These are phyloP conservation scores for Dipodomys merriami DNA, from an alignment of 2,113 vertebrate species.

Conservation along the genomic window DNA sequence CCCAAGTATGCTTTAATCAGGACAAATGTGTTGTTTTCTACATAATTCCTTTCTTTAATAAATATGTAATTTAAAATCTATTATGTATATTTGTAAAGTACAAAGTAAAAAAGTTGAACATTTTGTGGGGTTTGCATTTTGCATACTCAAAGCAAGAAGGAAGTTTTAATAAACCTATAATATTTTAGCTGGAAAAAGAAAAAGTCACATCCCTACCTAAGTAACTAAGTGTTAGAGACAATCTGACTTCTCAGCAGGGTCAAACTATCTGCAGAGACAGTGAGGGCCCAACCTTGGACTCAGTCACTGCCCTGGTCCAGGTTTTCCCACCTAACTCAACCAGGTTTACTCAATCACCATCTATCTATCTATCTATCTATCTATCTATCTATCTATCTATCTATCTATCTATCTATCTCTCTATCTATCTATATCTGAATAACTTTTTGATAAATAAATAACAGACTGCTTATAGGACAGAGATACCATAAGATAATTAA, in stretches of 20 bases:
- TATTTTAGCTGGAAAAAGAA: slow-evolving; percentile 86
- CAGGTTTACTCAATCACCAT: no score
- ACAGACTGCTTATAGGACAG: background rate
- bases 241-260: background rate
- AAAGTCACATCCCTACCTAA: background rate
- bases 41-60: no score
- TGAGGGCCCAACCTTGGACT: background rate
- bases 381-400: no score
- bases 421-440: background rate
- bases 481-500: background rate
- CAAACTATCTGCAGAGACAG: background rate
- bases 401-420: no score
- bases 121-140: slow-evolving; percentile 92
- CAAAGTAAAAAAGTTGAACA: slow-evolving; percentile 86
- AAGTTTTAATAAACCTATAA: slow-evolving; percentile 92
- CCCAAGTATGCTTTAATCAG: no score
- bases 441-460: background rate
- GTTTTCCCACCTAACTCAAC: background rate
- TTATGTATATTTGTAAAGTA: slow-evolving; percentile 95
- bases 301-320: background rate
- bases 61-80: slow-evolving; percentile 89
- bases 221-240: background rate
- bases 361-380: no score
- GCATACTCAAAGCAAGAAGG: slow-evolving; percentile 89
- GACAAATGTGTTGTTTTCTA: no score